Evolutionary conservation across 2,113 vertebrate genomes (phyloP), one percentile per base, ranked within the genome.

Genomic region (Barbus barbus): DNA sequence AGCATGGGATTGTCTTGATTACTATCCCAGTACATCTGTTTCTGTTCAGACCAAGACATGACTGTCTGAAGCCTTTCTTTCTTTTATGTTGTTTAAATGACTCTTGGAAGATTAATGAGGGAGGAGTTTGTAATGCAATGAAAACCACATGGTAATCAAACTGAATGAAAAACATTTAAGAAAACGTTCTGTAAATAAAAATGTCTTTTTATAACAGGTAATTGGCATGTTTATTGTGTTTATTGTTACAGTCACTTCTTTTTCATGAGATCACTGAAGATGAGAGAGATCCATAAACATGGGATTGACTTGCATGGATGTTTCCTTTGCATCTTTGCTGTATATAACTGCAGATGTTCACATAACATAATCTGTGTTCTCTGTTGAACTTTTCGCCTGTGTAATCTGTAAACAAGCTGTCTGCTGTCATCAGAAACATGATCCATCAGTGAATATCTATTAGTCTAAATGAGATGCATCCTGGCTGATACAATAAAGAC

Each of bases 1-100:
- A 78, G 38, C 28, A 71, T 69, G 18, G 41, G 41, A 83, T 76
- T 61, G 7, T 9, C 69, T 74, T 85, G 84, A 85, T 85, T 46
- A 18, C 78, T 74, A 20, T 36, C 38, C 36, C 14, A 26, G 69
- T 18, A 18, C 84, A 81, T 85, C 78, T 85, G 84, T 73, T 85
- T 85, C 78, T 65, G 41, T 63, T 85, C 78, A 85, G 69, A 65
- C 56, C 24, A 60, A 74, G 53, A 71, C 18, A 84, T 72, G 73
- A 71, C 67, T 79, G 65, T 79, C 65, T 73, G 18, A 76, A 81
- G 53, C 12, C 5, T 61, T 60, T 6, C 36, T 78, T 77, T 77
- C 51, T 74, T 72, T 83, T 38, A 58, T 75, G 46, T 65, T 74
- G 38, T 63, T 44, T 53, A 33, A 67, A 41, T 53, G 56, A 74